Base-by-base conservation (phyloP, 1,140 invertebrate genomes). In the Caenorhabditis latens region DNA sequence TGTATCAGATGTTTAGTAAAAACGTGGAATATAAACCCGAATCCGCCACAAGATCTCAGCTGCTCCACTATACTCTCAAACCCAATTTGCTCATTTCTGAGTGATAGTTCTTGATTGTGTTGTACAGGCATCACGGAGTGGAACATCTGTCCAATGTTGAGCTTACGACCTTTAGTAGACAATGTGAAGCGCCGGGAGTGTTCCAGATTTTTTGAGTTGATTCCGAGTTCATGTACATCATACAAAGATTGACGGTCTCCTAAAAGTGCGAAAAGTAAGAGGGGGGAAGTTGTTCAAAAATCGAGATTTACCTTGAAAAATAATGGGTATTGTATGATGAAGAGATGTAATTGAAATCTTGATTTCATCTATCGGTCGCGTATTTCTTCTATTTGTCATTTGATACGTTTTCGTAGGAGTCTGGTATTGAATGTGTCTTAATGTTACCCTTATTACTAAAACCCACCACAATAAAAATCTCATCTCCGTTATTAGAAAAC, bases 61-160 rank as follows among this genome's bases (percentile, higher is more conserved):
- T 79, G 71, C 19, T 79, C 71, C 9, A 24, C 13, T 32, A n/a
- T 24, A 24, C n/a, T 79, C 11, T 21, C 46, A 24, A 79, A 79
- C 11, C 71, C 71, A 11, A 11, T 21, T 3, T 48, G 21, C 3
- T 79, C n/a, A 32, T 9, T 46, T 50, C 40, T 43, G 9, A 50
- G 11, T 3, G 71, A 50, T 0, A 79, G 9, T 14, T 3, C 11
- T 13, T 53, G 71, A 7, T 53, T 53, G 53, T 79, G 46, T n/a
- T 40, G 46, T 6, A 79, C 53, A 9, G 43, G 71, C 8, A 79
- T 79, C 0, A 79, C 71, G 9, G 71, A 50, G n/a, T 79, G 71
- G n/a, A 79, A 79, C 40, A 79, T 79, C 14, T 79, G 71, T 9
- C 71, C 71, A 50, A 79, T 79, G 24, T 79, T 79, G 19, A 79